Percentiles rank a stretch among this genome's conserved stretches.
Conservation (phyloP, 2,113 vertebrate species). For the Hippocampus mohnikei region DNA sequence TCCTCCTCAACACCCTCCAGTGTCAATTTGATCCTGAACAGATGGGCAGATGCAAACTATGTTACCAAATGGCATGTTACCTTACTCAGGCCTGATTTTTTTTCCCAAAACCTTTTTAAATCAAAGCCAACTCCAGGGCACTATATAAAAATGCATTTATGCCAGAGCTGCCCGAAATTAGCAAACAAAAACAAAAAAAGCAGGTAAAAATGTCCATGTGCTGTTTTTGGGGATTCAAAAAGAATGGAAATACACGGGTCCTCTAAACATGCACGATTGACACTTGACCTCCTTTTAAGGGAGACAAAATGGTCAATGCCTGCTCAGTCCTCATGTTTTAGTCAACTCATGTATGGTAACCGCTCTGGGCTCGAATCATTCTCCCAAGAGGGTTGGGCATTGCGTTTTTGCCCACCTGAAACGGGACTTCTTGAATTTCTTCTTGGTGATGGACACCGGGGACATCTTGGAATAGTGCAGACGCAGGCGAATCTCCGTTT, state of each 20-base stretch:
- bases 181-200: not conserved
- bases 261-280: no score
- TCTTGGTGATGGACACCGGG: constrained; percentile 93
- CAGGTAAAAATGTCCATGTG: no score
- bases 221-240: no score
- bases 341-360: not conserved
- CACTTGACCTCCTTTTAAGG: no score
- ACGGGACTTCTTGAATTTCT: constrained; percentile 94
- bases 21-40: constrained; percentile 77
- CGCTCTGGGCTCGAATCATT: constrained; percentile 21
- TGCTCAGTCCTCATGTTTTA: not conserved
- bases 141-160: not conserved
- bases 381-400: not conserved
- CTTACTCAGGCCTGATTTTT: no score
- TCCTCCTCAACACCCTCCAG: constrained; percentile 91
- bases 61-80: no score
- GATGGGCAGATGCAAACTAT: no score
- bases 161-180: not conserved
- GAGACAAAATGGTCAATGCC: not conserved
- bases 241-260: no score
- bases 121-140: not conserved
- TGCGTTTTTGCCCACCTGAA: constrained; percentile 83
- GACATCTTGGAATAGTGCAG: constrained; percentile 88
- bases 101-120: no score
- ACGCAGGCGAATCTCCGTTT: constrained; percentile 93